A percentile compares a stretch with the other conserved stretches of the same genome.
These are phyloP conservation scores for Hyles vespertilio DNA, from an alignment of 1,140 invertebrate species.

Conservation along the genomic window DNA sequence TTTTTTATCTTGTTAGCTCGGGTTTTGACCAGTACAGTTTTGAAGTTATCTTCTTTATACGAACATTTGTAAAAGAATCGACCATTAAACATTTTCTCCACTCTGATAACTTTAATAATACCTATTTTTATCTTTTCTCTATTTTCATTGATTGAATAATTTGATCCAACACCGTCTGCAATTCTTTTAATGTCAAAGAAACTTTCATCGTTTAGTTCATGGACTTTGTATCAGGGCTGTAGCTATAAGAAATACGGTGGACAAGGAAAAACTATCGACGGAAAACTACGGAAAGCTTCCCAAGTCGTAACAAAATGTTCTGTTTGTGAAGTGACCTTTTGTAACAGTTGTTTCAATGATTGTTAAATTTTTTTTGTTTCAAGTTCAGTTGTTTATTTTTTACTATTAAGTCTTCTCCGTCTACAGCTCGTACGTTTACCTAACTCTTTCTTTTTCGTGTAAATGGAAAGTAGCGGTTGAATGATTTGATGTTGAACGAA, in stretches of 20 bases:
- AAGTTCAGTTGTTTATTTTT: constrained; percentile 17
- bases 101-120: constrained; percentile 3
- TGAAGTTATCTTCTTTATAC: neutral
- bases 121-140: constrained; percentile 6
- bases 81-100: constrained; percentile 5
- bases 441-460: too few relatives aligned
- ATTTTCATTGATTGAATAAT: constrained; percentile 6
- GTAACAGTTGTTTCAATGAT: constrained; percentile 19
- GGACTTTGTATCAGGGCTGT: too few relatives aligned
- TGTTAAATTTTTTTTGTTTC: constrained; percentile 12
- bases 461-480: too few relatives aligned
- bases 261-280: constrained; percentile 19
- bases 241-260: constrained; percentile 16
- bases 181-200: too few relatives aligned
- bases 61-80: constrained; percentile 4
- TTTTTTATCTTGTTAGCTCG: too few relatives aligned
- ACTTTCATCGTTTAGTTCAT: too few relatives aligned
- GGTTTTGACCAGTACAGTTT: too few relatives aligned
- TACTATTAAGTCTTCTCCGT: constrained; percentile 13
- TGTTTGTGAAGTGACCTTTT: constrained; percentile 18
- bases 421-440: too few relatives aligned
- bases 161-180: constrained; percentile 1
- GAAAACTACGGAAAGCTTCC: constrained; percentile 19
- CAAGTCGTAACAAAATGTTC: constrained; percentile 18
- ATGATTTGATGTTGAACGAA: too few relatives aligned